Conservation (phyloP, 2,888 invertebrate species). For the Xylota segnis region DNA sequence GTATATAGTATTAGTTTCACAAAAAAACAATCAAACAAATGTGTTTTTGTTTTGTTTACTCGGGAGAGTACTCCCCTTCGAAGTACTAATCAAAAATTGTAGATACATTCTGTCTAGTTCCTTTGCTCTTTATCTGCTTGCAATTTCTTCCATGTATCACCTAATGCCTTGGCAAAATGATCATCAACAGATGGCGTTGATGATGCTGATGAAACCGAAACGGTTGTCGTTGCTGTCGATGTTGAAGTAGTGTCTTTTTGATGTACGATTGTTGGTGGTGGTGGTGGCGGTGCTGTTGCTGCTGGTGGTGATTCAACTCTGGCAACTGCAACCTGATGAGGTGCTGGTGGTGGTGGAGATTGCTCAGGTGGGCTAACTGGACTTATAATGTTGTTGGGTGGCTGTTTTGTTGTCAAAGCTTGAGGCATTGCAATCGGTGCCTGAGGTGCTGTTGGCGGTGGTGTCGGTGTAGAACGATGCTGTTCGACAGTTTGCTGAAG, state of each 20-base stretch:
- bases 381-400: conserved; percentile 47
- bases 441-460: conserved; percentile 62
- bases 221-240: conserved; percentile 78
- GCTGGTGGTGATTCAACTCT: conserved; percentile 57
- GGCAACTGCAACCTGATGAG: conserved; percentile 64
- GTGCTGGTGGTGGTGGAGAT: conserved; percentile 38
- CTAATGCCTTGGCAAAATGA: conserved; percentile 95
- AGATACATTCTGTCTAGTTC: conserved; percentile 71
- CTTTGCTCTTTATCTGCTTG: conserved; percentile 86
- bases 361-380: conserved; percentile 65
- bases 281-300: conserved; percentile 3
- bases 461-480: conserved; percentile 53
- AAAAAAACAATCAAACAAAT: conserved; percentile 57
- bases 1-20: conserved; percentile 62
- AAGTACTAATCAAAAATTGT: conserved; percentile 3
- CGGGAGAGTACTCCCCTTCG: background rate
- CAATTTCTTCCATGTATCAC: conserved; percentile 92
- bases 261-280: conserved; percentile 31
- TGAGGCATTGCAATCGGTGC: conserved; percentile 63
- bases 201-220: conserved; percentile 81
- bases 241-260: conserved; percentile 37
- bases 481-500: conserved; percentile 55
- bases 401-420: conserved; percentile 52
- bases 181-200: conserved; percentile 91
- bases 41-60: conserved; percentile 3